A percentile compares a stretch with the other conserved stretches of the same genome.
Evolutionary conservation across 2,113 vertebrate species (phyloP).

Genomic region (Meriones unguiculatus): DNA sequence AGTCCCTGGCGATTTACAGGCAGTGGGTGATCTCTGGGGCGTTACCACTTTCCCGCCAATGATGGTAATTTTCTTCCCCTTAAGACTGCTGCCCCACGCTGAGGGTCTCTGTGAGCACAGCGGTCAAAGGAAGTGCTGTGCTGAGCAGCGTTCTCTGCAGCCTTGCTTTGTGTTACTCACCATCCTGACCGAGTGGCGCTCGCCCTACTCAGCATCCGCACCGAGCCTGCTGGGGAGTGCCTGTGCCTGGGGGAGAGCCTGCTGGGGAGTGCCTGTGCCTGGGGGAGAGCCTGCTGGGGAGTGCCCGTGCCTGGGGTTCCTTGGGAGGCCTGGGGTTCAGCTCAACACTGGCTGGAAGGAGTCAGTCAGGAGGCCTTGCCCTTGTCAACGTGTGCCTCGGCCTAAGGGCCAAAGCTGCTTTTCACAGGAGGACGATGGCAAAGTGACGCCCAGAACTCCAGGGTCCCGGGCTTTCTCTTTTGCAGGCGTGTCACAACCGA

Average conservation of each 20-base stretch:
- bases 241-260: rapidly evolving
- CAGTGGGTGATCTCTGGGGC: constrained; percentile 6
- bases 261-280: too few relatives aligned
- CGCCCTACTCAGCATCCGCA: neutral
- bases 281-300: too few relatives aligned
- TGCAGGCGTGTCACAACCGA: neutral
- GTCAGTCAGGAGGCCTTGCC: neutral
- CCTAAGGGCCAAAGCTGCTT: neutral
- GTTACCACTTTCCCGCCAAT: constrained; percentile 48
- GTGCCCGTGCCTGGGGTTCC: neutral
- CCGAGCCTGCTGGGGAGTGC: rapidly evolving
- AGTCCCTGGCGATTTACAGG: neutral
- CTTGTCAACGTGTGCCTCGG: neutral
- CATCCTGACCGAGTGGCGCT: neutral
- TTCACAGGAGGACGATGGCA: neutral
- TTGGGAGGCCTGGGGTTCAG: neutral
- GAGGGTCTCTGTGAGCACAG: neutral
- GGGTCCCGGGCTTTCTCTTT: neutral
- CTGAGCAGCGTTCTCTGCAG: neutral
- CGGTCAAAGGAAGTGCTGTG: constrained; percentile 31
- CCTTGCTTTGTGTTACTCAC: neutral
- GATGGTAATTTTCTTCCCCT: constrained; percentile 66
- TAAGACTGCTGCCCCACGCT: constrained; percentile 21
- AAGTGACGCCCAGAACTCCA: neutral
- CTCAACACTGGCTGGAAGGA: neutral